These are phyloP conservation scores for Scopus umbretta DNA, from an alignment of 2,113 vertebrate genomes.

Conservation along the genomic window DNA sequence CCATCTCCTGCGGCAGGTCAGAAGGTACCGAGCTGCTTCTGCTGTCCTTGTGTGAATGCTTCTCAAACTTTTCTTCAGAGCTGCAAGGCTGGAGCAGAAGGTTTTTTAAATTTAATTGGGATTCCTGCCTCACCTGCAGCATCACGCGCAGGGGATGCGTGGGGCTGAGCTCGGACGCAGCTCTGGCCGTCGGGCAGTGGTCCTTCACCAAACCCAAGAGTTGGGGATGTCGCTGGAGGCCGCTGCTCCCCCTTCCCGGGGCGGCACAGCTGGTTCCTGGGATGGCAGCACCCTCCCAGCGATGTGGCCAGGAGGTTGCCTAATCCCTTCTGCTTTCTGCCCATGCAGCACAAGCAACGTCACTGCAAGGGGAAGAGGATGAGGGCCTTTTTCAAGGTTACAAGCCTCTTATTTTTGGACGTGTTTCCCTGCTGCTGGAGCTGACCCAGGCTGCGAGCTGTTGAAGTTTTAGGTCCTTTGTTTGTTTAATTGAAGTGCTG, in stretches of 20 bases:
- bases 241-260: fast-evolving
- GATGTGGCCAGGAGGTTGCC: fast-evolving
- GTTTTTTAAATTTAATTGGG: not conserved
- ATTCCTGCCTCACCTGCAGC: not conserved
- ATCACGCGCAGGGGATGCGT: fast-evolving
- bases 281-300: not conserved
- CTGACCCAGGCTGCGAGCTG: not conserved
- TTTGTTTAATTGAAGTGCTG: conserved; percentile 57
- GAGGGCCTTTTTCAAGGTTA: not conserved
- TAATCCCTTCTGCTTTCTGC: fast-evolving
- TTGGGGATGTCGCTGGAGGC: fast-evolving
- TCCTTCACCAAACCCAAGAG: not conserved
- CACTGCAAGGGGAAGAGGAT: not conserved
- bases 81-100: not conserved
- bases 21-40: fast-evolving
- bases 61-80: not conserved
- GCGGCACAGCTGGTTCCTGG: fast-evolving
- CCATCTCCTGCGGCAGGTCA: fast-evolving
- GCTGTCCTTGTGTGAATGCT: not conserved
- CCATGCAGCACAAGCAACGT: fast-evolving
- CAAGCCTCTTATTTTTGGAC: not conserved
- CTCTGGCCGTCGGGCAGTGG: not conserved
- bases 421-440: not conserved
- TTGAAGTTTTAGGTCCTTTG: conserved; percentile 27
- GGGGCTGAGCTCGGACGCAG: not conserved